phyloP scores from a whole-genome alignment of 37 sponge, comb jelly and placozoan species.

The Oopsacas minuta region DNA sequence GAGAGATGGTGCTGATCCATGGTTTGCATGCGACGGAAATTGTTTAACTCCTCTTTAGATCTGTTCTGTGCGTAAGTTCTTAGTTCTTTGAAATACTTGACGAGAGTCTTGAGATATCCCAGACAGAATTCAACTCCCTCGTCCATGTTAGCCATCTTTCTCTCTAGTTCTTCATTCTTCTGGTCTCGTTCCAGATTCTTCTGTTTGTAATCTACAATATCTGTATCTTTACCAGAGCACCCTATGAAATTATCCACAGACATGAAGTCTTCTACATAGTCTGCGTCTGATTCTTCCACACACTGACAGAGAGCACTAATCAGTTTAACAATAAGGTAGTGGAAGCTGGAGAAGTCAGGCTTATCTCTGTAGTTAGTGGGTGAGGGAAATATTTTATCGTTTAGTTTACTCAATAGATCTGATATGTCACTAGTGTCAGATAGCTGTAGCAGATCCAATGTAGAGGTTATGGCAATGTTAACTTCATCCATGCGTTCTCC shows the following conservation, averaged over 20 bases:
- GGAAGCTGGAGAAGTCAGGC: slow-evolving; percentile 2
- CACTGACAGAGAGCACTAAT: not conserved
- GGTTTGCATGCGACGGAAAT: slow-evolving; percentile 13
- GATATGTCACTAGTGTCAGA: not conserved
- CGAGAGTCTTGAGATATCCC: not conserved
- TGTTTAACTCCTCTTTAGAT: not conserved
- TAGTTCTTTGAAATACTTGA: slow-evolving; percentile 5
- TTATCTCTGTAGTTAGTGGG: not conserved
- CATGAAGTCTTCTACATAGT: slow-evolving; percentile 5
- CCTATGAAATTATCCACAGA: not conserved
- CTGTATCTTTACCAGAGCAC: not conserved
- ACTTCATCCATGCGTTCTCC: slow-evolving; percentile 51
- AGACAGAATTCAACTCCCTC: slow-evolving; percentile 6
- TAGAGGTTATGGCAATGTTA: not conserved
- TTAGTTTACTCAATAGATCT: not conserved
- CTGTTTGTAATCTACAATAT: not conserved
- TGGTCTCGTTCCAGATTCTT: slow-evolving; percentile 2
- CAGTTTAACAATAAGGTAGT: not conserved
- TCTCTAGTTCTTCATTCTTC: slow-evolving; percentile 15
- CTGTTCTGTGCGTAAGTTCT: not conserved
- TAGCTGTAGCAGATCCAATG: not conserved
- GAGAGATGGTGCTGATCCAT: slow-evolving; percentile 15
- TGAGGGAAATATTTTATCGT: not conserved
- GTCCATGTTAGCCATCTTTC: not conserved
- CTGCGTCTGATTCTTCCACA: slow-evolving; percentile 1